Base-by-base conservation (phyloP, 1,140 invertebrate species). In the Coptotermes formosanus region DNA sequence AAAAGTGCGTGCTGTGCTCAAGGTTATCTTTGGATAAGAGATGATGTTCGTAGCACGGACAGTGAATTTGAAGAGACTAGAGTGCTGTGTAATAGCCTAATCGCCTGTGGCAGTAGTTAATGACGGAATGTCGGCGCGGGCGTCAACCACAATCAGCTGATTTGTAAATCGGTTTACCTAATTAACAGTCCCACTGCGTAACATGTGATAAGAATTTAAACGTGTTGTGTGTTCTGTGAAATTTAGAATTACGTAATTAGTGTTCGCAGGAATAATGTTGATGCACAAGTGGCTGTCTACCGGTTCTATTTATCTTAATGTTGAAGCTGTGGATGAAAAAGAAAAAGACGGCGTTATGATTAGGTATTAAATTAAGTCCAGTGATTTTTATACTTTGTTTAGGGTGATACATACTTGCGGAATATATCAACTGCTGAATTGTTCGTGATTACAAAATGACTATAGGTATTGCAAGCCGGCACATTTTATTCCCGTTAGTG, bases 271-370 rank as follows among this genome's bases (percentile, higher is more conserved):
- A n/a, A 85, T 14, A 25, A 86, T 86, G 85, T 86, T 75, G 23
- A 81, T 86, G 7, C 85, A 86, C 43, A 86, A 82, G 45, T 86
- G 75, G 64, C 75, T 86, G 45, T 86, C 85, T 30, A 86, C 85
- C n/a, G 85, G 85, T 32, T 86, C 85, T n/a, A 82, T 86, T n/a
- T 86, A 86, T 52, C 44, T 86, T 14, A 86, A 86, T 86, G 85
- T 82, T 82, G 85, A 86, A 45, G 85, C 64, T 43, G 81, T 75
- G 55, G 85, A 86, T 30, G 85, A 86, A 48, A 86, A 86, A 86
- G 64, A 81, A 44, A 52, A n/a, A 21, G 21, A 86, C n/a, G 30
- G 83, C 23, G 25, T 44, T 43, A 7, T 83, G 3, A 2, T 83
- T 16, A 44, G 38, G 45, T 83, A 83, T 14, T 2, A 43, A 83